A percentile compares a stretch with the other conserved stretches of the same genome.
These are phyloP conservation scores for Punctoribates punctum DNA, from an alignment of 2,888 invertebrate genomes.

Conservation along the genomic window DNA sequence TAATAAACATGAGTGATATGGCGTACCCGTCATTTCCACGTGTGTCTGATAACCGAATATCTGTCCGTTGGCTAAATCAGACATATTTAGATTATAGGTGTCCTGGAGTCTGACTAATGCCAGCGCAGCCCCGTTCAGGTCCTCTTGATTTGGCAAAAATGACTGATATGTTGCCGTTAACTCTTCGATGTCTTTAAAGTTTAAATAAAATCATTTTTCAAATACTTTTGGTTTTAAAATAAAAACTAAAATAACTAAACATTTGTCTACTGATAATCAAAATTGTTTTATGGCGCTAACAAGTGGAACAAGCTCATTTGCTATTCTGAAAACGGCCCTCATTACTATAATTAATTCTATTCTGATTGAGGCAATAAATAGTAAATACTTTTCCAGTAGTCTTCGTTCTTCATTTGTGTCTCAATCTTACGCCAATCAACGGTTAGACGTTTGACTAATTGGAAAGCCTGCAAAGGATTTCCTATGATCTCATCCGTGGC, in stretches of 20 bases:
- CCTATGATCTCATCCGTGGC: constrained; percentile 49
- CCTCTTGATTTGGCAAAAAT: constrained; percentile 61
- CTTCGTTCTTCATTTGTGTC: constrained; percentile 48
- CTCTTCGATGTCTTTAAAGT: constrained; percentile 47
- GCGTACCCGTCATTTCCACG: constrained; percentile 46
- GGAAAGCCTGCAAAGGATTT: constrained; percentile 53
- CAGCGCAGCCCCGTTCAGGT: constrained; percentile 88
- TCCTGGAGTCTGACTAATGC: constrained; percentile 90
- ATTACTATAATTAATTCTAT: neutral
- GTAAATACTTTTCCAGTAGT: constrained; percentile 39
- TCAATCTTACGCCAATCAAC: constrained; percentile 52
- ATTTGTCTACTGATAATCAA: too few relatives aligned
- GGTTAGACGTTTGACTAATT: constrained; percentile 52
- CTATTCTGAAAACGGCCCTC: neutral
- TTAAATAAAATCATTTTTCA: too few relatives aligned
- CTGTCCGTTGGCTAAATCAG: constrained; percentile 78
- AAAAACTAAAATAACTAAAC: too few relatives aligned
- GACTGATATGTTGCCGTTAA: constrained; percentile 46
- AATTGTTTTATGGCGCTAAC: too few relatives aligned
- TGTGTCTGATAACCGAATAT: constrained; percentile 54
- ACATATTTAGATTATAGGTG: constrained; percentile 83
- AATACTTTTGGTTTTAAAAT: too few relatives aligned
- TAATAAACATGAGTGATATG: constrained; percentile 8
- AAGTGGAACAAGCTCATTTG: neutral
- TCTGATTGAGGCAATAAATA: neutral